These are phyloP conservation scores for Acipenser oxyrinchus DNA, from an alignment of 2,797 vertebrate genomes.

Conservation along the genomic window DNA sequence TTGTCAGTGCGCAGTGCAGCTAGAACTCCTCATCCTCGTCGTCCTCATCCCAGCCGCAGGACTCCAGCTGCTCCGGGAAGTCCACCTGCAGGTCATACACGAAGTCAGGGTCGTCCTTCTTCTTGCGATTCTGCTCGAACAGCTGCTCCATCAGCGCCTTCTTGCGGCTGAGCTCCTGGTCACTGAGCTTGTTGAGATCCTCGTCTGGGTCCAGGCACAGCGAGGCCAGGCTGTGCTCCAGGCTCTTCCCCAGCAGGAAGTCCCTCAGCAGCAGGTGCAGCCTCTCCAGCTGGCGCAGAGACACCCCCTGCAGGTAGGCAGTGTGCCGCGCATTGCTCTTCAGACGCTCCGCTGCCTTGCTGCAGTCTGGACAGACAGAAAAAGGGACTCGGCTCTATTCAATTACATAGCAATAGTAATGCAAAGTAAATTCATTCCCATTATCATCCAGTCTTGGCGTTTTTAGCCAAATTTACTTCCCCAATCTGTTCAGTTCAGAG, in stretches of 20 bases:
- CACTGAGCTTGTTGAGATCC: conserved; percentile 85
- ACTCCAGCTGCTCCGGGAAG: conserved; percentile 66
- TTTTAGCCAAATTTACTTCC: neutral
- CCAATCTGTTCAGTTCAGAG: neutral
- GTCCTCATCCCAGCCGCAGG: conserved; percentile 80
- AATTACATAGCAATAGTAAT: no score
- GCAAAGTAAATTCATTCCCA: neutral
- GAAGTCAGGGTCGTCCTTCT: conserved; percentile 76
- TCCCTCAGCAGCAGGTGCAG: conserved; percentile 70
- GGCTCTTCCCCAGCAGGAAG: conserved; percentile 65
- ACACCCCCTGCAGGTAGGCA: conserved; percentile 69
- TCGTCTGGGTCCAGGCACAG: conserved; percentile 65
- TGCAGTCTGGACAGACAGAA: conserved; percentile 60
- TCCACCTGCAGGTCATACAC: conserved; percentile 81
- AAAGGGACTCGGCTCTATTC: neutral
- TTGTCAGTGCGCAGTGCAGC: neutral
- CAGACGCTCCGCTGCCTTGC: conserved; percentile 73
- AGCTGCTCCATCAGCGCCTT: conserved; percentile 86
- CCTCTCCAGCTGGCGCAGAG: conserved; percentile 71
- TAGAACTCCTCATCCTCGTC: conserved; percentile 75
- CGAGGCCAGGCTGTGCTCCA: conserved; percentile 59
- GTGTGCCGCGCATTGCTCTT: conserved; percentile 80
- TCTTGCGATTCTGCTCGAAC: conserved; percentile 80
- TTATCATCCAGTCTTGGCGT: neutral
- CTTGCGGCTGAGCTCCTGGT: conserved; percentile 71